Evolutionary conservation across 2,113 vertebrate species (phyloP), one percentile per base, ranked within the genome.

Genomic region (Myodes glareolus): DNA sequence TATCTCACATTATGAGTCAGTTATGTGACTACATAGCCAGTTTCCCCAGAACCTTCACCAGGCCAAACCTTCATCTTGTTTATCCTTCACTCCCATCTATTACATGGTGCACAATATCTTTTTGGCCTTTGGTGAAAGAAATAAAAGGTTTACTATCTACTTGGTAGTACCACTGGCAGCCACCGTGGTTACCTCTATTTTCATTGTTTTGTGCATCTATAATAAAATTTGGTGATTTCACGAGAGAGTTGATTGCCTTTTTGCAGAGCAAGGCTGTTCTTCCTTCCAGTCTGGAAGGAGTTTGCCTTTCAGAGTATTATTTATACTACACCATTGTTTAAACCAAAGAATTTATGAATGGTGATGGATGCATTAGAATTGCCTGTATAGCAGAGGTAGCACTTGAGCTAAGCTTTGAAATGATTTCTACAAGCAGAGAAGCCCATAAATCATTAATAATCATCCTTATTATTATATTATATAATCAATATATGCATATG

Each of bases 381-480:
- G 14, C 50, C 63, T 95, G 67, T 17, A 14, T 84, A 9, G 29
- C 63, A 1, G 95, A 75, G 73, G 90, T 92, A 97, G 80, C 78
- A 90, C 84, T 96, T 93, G 67, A 97, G 17, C 47, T 88, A 70
- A 94, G 84, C 93, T 93, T 97, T 95, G 82, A 87, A 95, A 96
- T 65, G 27, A 76, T 86, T 81, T 76, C 88, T 81, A 33, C 23
- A 86, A 94, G 73, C 55, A 96, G 68, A 94, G 77, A 98, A 96
- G 94, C 95, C 39, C 14, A 81, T 97, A 97, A 97, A 93, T 87
- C 68, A 75, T 78, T 96, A 92, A 93, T 84, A 97, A 75, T 29
- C 13, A 84, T n/a, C 45, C 19, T 89, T 90, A n/a, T n/a, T n/a
- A n/a, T n/a, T n/a, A n/a, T n/a, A n/a, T n/a, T n/a, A n/a, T n/a